Conservation (phyloP, 1,140 invertebrate genomes). For the Anoplophora glabripennis region DNA sequence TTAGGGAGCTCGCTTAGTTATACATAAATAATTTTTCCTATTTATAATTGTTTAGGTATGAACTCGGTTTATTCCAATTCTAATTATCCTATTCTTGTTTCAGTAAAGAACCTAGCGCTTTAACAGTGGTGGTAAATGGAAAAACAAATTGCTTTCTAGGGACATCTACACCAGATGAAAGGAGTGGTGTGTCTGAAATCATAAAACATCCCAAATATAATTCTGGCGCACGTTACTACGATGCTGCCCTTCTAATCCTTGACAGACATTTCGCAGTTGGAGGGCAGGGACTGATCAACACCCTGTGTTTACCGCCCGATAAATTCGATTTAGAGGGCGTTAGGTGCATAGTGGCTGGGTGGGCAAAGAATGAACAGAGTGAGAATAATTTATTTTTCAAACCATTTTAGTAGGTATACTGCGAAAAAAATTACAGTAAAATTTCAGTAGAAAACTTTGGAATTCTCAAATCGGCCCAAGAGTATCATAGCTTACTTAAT, state of each 20-base stretch:
- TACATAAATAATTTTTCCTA: not conserved
- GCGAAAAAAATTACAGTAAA: no score
- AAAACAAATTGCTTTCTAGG: conserved; percentile 67
- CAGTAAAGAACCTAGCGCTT: conserved; percentile 32
- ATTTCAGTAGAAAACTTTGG: no score
- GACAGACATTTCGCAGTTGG: conserved; percentile 51
- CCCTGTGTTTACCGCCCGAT: conserved; percentile 48
- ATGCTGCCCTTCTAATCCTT: conserved; percentile 60
- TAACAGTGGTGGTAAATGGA: conserved; percentile 65
- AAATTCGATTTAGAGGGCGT: conserved; percentile 31
- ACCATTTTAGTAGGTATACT: no score
- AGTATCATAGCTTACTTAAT: no score
- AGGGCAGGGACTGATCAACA: conserved; percentile 57
- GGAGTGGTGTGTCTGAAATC: conserved; percentile 54
- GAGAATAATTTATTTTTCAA: conserved; percentile 34
- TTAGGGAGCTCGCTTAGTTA: no score
- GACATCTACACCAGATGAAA: conserved; percentile 61
- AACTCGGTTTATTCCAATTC: not conserved
- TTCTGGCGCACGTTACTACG: conserved; percentile 53
- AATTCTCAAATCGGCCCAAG: no score
- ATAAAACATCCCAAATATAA: conserved; percentile 56
- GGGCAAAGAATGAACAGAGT: conserved; percentile 78
- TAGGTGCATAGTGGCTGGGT: conserved; percentile 74
- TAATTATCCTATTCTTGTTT: not conserved
- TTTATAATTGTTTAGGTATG: not conserved